Conservation (phyloP, 2,113 vertebrate species). For the Ochotona curzoniae region DNA sequence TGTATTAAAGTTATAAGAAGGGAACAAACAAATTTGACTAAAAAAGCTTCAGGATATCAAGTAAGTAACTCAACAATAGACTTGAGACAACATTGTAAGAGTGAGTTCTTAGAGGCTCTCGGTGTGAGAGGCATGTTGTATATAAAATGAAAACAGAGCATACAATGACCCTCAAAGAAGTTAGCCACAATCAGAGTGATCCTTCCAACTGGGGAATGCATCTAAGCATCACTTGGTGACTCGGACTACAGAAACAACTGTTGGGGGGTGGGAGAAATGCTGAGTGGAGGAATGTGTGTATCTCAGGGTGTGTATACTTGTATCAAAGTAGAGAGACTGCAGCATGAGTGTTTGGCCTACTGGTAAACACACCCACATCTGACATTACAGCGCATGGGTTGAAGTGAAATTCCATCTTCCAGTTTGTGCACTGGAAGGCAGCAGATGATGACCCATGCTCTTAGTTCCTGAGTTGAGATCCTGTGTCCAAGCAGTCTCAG, state of each 20-base stretch:
- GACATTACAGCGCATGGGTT: too few species aligned
- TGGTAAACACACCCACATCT: too few species aligned
- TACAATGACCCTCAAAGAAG: neutral
- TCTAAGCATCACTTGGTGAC: neutral
- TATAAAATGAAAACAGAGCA: neutral
- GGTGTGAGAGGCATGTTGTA: neutral
- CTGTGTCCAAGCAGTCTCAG: too few species aligned
- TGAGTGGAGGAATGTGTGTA: neutral
- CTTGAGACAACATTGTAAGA: neutral
- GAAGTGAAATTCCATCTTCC: too few species aligned
- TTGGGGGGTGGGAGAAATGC: neutral
- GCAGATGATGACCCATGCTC: too few species aligned
- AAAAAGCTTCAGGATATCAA: neutral
- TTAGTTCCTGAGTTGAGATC: too few species aligned
- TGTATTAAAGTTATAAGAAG: neutral
- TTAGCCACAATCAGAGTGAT: neutral
- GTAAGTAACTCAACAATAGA: neutral
- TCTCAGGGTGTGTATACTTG: fast-evolving
- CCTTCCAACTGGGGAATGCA: neutral
- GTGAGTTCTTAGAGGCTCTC: neutral
- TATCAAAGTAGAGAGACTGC: too few species aligned
- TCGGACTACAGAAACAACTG: neutral
- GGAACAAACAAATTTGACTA: neutral
- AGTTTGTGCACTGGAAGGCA: too few species aligned
- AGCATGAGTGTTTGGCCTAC: too few species aligned